A percentile compares a stretch with the other conserved stretches of the same genome.
These are phyloP conservation scores for Apoderus coryli DNA, from an alignment of 2,888 invertebrate genomes.

Conservation along the genomic window DNA sequence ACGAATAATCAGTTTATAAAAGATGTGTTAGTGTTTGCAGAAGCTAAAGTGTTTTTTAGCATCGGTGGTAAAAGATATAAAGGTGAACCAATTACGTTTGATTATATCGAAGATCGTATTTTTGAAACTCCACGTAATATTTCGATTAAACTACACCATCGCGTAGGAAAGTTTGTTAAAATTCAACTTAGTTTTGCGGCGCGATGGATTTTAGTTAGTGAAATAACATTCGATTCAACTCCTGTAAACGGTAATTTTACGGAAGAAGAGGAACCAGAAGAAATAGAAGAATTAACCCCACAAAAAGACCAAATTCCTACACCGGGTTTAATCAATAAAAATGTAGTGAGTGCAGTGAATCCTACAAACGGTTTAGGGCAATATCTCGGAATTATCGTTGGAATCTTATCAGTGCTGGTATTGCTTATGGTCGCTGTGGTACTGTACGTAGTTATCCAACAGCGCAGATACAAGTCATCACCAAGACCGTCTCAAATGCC, in stretches of 20 bases:
- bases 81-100: constrained; percentile 60
- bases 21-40: constrained; percentile 74
- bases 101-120: constrained; percentile 58
- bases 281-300: constrained; percentile 15
- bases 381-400: constrained; percentile 31
- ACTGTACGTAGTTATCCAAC: constrained; percentile 29
- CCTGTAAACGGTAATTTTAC: constrained; percentile 30
- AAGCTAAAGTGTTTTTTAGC: constrained; percentile 64
- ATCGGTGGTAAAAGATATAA: constrained; percentile 57
- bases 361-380: constrained; percentile 27
- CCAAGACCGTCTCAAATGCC: constrained; percentile 25
- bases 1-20: constrained; percentile 76
- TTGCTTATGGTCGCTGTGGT: constrained; percentile 29
- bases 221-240: constrained; percentile 68
- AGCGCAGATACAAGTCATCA: constrained; percentile 28
- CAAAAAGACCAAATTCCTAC: constrained; percentile 10
- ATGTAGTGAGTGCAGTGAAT: constrained; percentile 29
- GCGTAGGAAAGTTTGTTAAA: constrained; percentile 69
- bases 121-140: constrained; percentile 73
- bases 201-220: constrained; percentile 80
- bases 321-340: constrained; percentile 23
- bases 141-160: constrained; percentile 64
- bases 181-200: constrained; percentile 64
- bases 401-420: constrained; percentile 28
- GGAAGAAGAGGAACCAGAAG: constrained; percentile 25